Base-by-base conservation (phyloP, 2,797 vertebrate genomes). In the Pseudochromis fuscus region DNA sequence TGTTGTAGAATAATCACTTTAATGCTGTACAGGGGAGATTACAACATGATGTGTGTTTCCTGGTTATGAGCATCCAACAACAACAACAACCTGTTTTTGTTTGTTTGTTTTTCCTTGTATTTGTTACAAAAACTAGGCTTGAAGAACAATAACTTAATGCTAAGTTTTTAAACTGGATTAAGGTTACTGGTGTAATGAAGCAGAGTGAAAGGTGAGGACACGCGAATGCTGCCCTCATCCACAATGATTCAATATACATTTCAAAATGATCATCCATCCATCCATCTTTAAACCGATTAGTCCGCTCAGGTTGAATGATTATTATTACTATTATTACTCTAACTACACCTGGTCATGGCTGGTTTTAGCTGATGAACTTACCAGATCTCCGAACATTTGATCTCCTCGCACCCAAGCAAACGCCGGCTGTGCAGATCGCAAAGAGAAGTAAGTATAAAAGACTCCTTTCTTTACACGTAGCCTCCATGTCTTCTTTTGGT, bases 401-500 rank as follows among this genome's bases (percentile, higher is more conserved):
- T 85, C 84, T 91, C 64, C 89, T 89, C 18, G 85, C 86, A 38
- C 88, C 83, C 30, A 85, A 64, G 61, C 90, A 89, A 72, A 91
- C 70, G 67, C 82, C 65, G 79, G 81, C 61, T 28, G 87, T 55
- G 75, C 79, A 92, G 40, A 87, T 38, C 37, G 75, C 81, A 51
- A 92, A 81, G 30, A 93, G 67, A 65, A 93, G 68, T 49, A 91
- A 64, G 70, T 81, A 87, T 23, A 93, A 70, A 21, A 90, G 64
- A 67, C 50, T 82, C 64, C 78, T 88, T 38, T 74, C 82, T 81
- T 85, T 88, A 35, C 82, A 72, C 50, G 67, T 67, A 46, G 89
- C 65, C 81, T 92, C 95, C 96, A 96, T 96, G 56, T 88, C 89
- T 81, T 71, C 71, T 64, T 61, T 25, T 48, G 40, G 49, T 72